Base-by-base conservation (phyloP, 2,113 vertebrate genomes). In the Martes martes region DNA sequence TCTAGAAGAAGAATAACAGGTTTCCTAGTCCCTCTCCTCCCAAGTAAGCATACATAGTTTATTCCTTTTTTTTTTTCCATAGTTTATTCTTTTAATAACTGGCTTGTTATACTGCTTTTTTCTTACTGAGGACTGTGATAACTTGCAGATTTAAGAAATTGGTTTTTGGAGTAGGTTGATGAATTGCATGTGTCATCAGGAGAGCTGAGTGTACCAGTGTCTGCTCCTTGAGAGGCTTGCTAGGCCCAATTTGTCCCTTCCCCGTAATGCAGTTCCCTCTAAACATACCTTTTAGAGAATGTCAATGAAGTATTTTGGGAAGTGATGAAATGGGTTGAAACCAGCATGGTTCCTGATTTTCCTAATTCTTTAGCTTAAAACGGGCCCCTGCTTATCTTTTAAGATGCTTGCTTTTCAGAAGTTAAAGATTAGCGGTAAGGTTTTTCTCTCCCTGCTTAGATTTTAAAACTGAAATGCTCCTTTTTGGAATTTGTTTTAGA, bases 241-340 rank as follows among this genome's bases (percentile, higher is more conserved):
- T 76, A 83, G 33, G 28, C 11, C 39, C 19, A 24, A 21, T 28
- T 83, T 73, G 16, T 47, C 36, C 42, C 28, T 81, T 94, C 42
- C 42, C 16, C 73, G 14, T 83, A 45, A 19, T 55, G 59, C 28
- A 78, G 57, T 3, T 39, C 7, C 28, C 73, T 94, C 4, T 78
- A 26, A 78, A 78, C 47, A 26, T 86, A 61, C 36, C 59, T 73
- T 52, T 93, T 82, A 81, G 78, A 28, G 59, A 50, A 45, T 74
- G n/a, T 83, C 91, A 78, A 23, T 67, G 15, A 69, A 95, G 47
- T 96, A 33, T 36, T 97, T 87, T 88, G 59, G 61, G 52, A 97
- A 91, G 55, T 86, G 63, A 55, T 84, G 52, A 91, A 76, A 81
- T 95, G 63, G 47, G 5, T 84, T 80, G 69, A 96, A 97, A 39